Evolutionary conservation across 2,797 vertebrate species (phyloP).

Genomic region (Labeo calbasu): DNA sequence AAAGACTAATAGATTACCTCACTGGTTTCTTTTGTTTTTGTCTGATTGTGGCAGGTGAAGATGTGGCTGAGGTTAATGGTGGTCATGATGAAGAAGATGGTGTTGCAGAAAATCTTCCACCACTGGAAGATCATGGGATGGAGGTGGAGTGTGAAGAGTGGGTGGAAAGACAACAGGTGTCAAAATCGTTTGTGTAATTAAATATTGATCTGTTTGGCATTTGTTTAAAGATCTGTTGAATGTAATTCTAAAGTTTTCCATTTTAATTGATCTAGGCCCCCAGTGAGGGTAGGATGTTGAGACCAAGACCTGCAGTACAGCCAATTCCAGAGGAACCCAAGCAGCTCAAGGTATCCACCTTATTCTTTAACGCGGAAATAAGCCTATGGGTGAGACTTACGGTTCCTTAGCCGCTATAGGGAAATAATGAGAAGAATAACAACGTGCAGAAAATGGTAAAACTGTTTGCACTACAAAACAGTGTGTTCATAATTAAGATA

Average conservation of each 20-base stretch:
- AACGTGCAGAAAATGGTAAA: too few species aligned
- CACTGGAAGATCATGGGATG: constrained; percentile 60
- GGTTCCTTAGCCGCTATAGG: too few species aligned
- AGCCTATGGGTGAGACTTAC: too few species aligned
- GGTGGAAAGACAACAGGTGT: constrained; percentile 74
- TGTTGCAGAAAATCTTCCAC: constrained; percentile 55
- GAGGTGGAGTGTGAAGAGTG: constrained; percentile 66
- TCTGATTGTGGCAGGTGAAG: constrained; percentile 34
- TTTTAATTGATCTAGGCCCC: constrained; percentile 64
- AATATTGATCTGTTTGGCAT: background rate
- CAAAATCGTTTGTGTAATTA: background rate
- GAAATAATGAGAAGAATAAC: too few species aligned
- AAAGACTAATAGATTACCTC: background rate
- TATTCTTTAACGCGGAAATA: too few species aligned
- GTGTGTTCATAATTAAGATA: too few species aligned
- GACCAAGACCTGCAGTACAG: constrained; percentile 59
- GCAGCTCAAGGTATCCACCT: constrained; percentile 53
- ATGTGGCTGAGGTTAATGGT: constrained; percentile 22
- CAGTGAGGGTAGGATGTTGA: constrained; percentile 65
- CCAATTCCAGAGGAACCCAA: constrained; percentile 52
- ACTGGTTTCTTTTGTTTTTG: too few species aligned
- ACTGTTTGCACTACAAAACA: too few species aligned
- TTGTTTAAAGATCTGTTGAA: constrained; percentile 9
- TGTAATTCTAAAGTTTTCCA: background rate
- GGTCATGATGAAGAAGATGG: constrained; percentile 1